Conservation (phyloP, 2,113 vertebrate species). For the Meles meles region DNA sequence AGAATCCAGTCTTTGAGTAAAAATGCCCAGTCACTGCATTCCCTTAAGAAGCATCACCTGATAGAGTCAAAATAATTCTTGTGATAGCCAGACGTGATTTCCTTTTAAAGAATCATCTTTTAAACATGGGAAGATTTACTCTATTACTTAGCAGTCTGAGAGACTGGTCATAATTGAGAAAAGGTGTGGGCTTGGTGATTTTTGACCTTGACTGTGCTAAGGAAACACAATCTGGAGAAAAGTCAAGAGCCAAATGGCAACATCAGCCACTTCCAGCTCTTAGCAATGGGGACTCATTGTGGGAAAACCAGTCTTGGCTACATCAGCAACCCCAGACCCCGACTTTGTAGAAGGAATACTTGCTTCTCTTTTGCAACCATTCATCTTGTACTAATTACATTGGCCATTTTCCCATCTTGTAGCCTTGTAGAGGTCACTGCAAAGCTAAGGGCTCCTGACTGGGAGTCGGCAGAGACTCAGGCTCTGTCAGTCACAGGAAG, state of each 20-base stretch:
- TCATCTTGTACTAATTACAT: background rate
- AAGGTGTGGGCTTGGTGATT: background rate
- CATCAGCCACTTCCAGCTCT: background rate
- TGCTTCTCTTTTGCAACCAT: background rate
- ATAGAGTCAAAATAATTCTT: background rate
- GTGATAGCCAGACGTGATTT: background rate
- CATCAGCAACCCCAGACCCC: background rate
- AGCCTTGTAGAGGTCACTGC: background rate
- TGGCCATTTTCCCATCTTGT: slow-evolving; percentile 36
- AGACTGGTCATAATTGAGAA: background rate
- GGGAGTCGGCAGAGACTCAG: background rate
- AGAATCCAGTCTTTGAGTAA: background rate
- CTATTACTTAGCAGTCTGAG: background rate
- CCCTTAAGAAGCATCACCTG: background rate
- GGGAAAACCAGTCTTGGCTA: background rate
- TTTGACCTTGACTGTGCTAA: background rate
- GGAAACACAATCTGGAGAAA: background rate
- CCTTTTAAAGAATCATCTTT: background rate
- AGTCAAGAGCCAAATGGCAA: background rate
- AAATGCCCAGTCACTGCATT: background rate
- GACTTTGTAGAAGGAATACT: background rate
- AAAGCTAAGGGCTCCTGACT: slow-evolving; percentile 42
- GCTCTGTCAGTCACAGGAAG: slow-evolving; percentile 41
- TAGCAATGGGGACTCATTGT: background rate
- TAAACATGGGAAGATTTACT: background rate